Base-by-base conservation (phyloP, 2,797 vertebrate species). In the Scleropages formosus region DNA sequence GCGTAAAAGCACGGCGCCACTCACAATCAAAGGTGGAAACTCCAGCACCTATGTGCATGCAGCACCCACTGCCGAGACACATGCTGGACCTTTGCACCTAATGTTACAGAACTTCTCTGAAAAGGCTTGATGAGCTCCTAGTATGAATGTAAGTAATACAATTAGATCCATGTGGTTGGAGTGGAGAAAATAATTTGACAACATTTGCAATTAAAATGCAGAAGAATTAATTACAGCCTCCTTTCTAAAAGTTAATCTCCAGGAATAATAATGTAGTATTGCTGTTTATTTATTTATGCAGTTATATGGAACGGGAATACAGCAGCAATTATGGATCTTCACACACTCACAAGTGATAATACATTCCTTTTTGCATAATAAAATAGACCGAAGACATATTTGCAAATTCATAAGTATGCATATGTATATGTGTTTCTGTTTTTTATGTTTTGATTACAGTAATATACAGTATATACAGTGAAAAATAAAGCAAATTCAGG, bases 1-100 rank as follows among this genome's bases (percentile, higher is more conserved):
- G 76, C 73, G 76, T 47, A 67, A 49, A 59, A 46, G 70, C 56
- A 22, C 22, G 18, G 71, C 44, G 39, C 62, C 49, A 31, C 59
- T 56, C n/a, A 39, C n/a, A 31, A 46, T 18, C 9, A 24, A 16
- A 63, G 44, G 39, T 63, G 60, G 20, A 44, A 16, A 13, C 46
- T 16, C 46, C 31, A 71, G 59, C 75, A 64, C 46, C 75, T 63
- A 27, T 27, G 59, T 51, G 53, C 64, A 47, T 12, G 53, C 20
- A 62, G 27, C 16, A 24, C 39, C 47, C 20, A 9, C 20, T 49
- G 8, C 66, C 31, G 46, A 20, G 13, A 71, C 46, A 49, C 7
- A 39, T 16, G 59, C 15, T 27, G 4, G 6, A 22, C 24, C 24
- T 49, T 27, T 39, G 22, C 22, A 62, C 60, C 60, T 13, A 72